A percentile compares a stretch with the other conserved stretches of the same genome.
Evolutionary conservation across 2,888 invertebrate genomes (phyloP).

Genomic region (Mystacides longicornis): DNA sequence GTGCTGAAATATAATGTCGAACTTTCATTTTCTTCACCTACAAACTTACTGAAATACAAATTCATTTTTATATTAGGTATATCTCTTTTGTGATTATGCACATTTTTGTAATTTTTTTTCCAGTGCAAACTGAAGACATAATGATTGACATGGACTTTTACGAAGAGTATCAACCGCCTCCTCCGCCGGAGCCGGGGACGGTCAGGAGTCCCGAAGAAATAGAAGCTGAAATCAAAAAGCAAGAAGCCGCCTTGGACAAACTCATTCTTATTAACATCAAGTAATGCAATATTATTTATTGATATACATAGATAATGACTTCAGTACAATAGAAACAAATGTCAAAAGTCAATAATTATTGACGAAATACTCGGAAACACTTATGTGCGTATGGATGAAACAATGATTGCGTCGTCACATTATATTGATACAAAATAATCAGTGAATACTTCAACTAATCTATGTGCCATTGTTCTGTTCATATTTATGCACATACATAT

Average conservation of each 20-base stretch:
- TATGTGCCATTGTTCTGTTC: too few relatives aligned
- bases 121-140: constrained; percentile 48
- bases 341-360: too few relatives aligned
- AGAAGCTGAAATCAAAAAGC: constrained; percentile 66
- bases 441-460: too few relatives aligned
- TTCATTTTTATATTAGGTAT: neutral
- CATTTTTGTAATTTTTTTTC: too few relatives aligned
- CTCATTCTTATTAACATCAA: constrained; percentile 62
- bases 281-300: constrained; percentile 38
- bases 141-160: constrained; percentile 58
- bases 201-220: constrained; percentile 71
- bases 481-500: too few relatives aligned
- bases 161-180: constrained; percentile 61
- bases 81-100: constrained; percentile 4
- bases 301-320: too few relatives aligned
- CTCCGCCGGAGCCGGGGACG: constrained; percentile 56
- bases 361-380: too few relatives aligned
- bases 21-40: neutral
- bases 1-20: neutral
- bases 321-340: too few relatives aligned
- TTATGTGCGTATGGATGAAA: too few relatives aligned
- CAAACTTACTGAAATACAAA: neutral
- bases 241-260: constrained; percentile 67
- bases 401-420: too few relatives aligned
- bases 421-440: too few relatives aligned